Conservation (phyloP, 2,888 invertebrate genomes). For the Melinopterus prodromus region DNA sequence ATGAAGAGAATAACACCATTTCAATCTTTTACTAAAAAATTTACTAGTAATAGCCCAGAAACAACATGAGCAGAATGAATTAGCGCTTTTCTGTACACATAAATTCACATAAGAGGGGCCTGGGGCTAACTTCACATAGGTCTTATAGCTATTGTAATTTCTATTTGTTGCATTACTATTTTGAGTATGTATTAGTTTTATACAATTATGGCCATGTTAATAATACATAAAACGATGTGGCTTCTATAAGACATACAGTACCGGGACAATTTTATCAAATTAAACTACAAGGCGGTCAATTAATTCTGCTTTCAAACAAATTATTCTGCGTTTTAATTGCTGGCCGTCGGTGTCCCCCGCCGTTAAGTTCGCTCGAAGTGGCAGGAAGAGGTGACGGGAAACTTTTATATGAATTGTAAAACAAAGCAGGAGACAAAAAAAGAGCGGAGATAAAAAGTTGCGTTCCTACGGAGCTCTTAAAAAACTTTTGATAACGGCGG, state of each 20-base stretch:
- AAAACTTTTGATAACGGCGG: conserved; percentile 10
- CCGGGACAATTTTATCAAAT: neutral
- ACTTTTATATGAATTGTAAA: conserved; percentile 17
- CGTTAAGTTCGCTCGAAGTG: neutral
- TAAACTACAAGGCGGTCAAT: neutral
- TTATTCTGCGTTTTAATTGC: neutral
- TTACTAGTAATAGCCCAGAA: too few species aligned
- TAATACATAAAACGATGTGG: neutral
- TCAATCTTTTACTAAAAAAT: too few species aligned
- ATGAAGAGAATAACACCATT: too few species aligned
- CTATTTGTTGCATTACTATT: too few species aligned
- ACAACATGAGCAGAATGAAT: too few species aligned
- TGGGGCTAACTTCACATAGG: too few species aligned
- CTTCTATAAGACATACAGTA: too few species aligned
- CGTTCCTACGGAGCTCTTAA: conserved; percentile 11
- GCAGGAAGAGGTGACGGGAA: conserved; percentile 9
- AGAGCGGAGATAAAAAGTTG: conserved; percentile 10
- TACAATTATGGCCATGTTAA: neutral
- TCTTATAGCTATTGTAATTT: too few species aligned
- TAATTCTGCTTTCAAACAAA: conserved; percentile 4
- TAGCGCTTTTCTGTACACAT: too few species aligned
- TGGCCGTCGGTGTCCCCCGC: neutral
- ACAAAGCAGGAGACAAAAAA: conserved; percentile 4
- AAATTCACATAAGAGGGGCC: too few species aligned
- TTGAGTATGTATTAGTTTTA: too few species aligned